phyloP scores from a whole-genome alignment of 2,797 vertebrate genomes.

The Dermochelys coriacea region DNA sequence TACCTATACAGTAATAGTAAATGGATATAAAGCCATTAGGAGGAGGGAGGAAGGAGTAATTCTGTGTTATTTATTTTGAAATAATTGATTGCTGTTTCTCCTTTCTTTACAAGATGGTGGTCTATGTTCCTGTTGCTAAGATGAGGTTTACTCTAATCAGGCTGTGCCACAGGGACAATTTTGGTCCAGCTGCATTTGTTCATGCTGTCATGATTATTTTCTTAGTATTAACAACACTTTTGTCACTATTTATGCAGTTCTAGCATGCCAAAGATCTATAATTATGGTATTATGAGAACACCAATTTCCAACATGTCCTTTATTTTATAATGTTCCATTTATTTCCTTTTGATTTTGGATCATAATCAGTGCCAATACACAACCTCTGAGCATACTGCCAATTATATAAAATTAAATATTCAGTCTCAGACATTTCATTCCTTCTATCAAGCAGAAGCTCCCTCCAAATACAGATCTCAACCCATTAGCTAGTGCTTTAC shows the following conservation, averaged over 20 bases:
- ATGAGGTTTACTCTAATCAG: neutral
- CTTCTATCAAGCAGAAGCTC: neutral
- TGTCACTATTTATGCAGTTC: neutral
- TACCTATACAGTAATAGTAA: constrained; percentile 14
- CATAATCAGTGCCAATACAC: neutral
- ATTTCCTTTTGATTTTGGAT: neutral
- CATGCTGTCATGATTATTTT: neutral
- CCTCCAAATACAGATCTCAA: neutral
- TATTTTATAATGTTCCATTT: neutral
- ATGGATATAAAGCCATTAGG: neutral
- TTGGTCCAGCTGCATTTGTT: neutral
- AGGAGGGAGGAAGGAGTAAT: neutral
- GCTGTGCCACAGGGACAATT: neutral
- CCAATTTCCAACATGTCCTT: fast-evolving
- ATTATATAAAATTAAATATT: neutral
- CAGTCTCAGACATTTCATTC: neutral
- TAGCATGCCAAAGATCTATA: neutral
- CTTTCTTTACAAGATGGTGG: constrained; percentile 12
- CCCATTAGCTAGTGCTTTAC: neutral
- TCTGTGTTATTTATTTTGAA: constrained; percentile 27
- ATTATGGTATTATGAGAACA: neutral
- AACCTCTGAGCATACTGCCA: fast-evolving
- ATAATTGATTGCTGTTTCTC: constrained; percentile 22
- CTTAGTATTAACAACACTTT: neutral
- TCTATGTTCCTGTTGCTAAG: neutral